A percentile compares a stretch with the other conserved stretches of the same genome.
phyloP scores from a whole-genome alignment of 2,113 vertebrate species.

The Plecturocebus donacophilus region DNA sequence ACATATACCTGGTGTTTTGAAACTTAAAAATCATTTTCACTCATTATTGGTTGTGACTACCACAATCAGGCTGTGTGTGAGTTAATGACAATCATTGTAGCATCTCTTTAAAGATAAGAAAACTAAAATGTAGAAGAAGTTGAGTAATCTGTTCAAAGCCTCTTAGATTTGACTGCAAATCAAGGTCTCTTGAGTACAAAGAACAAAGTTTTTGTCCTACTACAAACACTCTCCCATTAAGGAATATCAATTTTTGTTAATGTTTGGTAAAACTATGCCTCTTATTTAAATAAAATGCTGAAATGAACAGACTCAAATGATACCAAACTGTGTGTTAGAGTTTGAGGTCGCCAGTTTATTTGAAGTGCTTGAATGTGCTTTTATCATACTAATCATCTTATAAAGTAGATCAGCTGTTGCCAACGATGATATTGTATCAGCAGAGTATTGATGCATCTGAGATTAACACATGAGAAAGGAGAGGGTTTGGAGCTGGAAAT shows the following conservation, averaged over 20 bases:
- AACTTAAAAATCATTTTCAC: not conserved
- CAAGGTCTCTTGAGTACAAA: not conserved
- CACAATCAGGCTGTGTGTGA: not conserved
- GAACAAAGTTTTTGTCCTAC: not conserved
- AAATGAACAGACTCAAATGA: not conserved
- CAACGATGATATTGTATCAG: not conserved
- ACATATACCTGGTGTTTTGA: not conserved
- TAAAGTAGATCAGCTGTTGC: not conserved
- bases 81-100: not conserved
- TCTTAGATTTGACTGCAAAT: not conserved
- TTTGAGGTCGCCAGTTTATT: not conserved
- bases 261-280: not conserved
- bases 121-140: not conserved
- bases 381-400: not conserved
- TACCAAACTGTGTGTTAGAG: not conserved
- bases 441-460: not conserved
- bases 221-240: not conserved
- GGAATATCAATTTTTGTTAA: not conserved
- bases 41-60: not conserved
- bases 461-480: not conserved
- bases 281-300: conserved; percentile 14
- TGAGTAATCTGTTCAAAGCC: not conserved
- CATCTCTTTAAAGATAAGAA: not conserved
- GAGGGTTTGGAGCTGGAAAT: not conserved
- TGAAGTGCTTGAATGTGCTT: not conserved